A percentile compares a stretch with the other conserved stretches of the same genome.
Conservation (phyloP, 2,888 invertebrate species). For the Muschampia plurimacula region DNA sequence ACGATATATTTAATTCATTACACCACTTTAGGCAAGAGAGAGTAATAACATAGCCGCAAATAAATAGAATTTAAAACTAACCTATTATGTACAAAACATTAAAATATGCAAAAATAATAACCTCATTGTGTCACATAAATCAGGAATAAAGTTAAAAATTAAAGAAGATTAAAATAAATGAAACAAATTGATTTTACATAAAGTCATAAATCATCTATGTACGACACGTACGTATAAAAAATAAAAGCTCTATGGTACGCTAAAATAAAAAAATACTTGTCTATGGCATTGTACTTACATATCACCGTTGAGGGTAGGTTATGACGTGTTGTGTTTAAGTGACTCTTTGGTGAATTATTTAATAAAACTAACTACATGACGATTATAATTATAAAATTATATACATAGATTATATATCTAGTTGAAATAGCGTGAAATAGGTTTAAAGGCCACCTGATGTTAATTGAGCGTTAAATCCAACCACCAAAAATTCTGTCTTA, state of each 20-base stretch:
- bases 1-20: conserved; percentile 6
- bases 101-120: conserved; percentile 28
- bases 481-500: not conserved
- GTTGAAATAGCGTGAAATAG: too few species aligned
- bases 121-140: conserved; percentile 8
- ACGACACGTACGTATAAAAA: conserved; percentile 52
- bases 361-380: conserved; percentile 47
- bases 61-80: conserved; percentile 40
- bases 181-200: conserved; percentile 24
- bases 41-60: conserved; percentile 44
- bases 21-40: conserved; percentile 41
- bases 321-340: conserved; percentile 23
- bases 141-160: not conserved
- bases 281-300: conserved; percentile 49
- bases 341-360: conserved; percentile 61
- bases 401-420: not conserved
- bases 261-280: conserved; percentile 45
- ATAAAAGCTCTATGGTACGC: conserved; percentile 47
- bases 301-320: conserved; percentile 38
- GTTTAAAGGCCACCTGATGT: too few species aligned
- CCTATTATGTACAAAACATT: conserved; percentile 32
- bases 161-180: not conserved
- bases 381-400: conserved; percentile 8
- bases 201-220: conserved; percentile 29
- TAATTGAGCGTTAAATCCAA: too few species aligned